Evolutionary conservation across 2,888 invertebrate genomes (phyloP).

Genomic region (Hypomecis atomaria): DNA sequence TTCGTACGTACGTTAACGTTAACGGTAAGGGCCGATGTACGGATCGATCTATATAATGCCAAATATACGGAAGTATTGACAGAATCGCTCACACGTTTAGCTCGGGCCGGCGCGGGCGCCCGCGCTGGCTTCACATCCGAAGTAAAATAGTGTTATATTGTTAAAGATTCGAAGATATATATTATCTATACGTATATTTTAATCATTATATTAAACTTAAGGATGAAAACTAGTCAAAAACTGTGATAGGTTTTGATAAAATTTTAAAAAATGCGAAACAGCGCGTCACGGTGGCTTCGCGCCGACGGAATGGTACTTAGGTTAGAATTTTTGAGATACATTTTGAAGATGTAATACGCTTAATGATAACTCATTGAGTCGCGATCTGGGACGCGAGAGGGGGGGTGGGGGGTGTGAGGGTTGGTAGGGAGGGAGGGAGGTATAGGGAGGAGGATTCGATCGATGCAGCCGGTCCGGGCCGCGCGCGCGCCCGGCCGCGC

Average conservation of each 20-base stretch:
- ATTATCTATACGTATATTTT: constrained; percentile 84
- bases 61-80: constrained; percentile 53
- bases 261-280: constrained; percentile 73
- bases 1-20: constrained; percentile 50
- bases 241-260: constrained; percentile 85
- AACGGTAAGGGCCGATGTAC: constrained; percentile 50
- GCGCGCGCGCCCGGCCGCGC: constrained; percentile 46
- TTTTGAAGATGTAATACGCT: constrained; percentile 60
- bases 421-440: constrained; percentile 46
- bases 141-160: constrained; percentile 82
- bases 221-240: constrained; percentile 84
- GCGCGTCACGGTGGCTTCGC: constrained; percentile 50
- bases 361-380: constrained; percentile 54
- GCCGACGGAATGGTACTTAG: constrained; percentile 60
- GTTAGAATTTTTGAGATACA: constrained; percentile 57
- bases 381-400: constrained; percentile 51
- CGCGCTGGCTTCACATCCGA: constrained; percentile 66
- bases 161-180: constrained; percentile 77
- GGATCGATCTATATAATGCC: constrained; percentile 53
- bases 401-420: constrained; percentile 32
- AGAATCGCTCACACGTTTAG: constrained; percentile 53
- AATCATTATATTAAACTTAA: constrained; percentile 84
- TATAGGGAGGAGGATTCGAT: constrained; percentile 58
- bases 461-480: constrained; percentile 63
- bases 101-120: constrained; percentile 45